These are phyloP conservation scores for Dendrolimus punctatus DNA, from an alignment of 1,140 invertebrate genomes.

Conservation along the genomic window DNA sequence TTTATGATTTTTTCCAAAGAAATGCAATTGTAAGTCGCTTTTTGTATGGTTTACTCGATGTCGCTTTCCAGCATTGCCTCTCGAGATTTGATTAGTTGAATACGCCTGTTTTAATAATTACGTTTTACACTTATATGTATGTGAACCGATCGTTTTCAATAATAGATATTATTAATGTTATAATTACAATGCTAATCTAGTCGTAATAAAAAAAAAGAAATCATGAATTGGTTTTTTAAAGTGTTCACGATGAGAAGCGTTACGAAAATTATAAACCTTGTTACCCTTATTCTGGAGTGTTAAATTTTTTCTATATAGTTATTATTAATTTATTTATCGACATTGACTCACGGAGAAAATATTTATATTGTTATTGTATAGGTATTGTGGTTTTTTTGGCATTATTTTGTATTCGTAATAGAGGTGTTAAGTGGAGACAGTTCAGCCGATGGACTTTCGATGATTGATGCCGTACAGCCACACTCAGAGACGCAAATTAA, in stretches of 20 bases:
- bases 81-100: neutral
- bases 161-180: constrained; percentile 43
- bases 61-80: no score
- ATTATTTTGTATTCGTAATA: constrained; percentile 50
- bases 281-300: constrained; percentile 51
- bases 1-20: no score
- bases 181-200: constrained; percentile 36
- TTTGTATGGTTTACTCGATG: no score
- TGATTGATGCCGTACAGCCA: constrained; percentile 28
- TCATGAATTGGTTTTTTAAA: constrained; percentile 29
- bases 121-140: constrained; percentile 18
- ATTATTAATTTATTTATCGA: constrained; percentile 47
- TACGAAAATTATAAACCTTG: constrained; percentile 42
- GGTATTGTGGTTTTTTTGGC: constrained; percentile 45
- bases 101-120: constrained; percentile 18
- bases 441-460: constrained; percentile 66
- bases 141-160: constrained; percentile 28
- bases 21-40: no score
- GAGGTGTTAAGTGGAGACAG: constrained; percentile 54
- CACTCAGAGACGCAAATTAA: no score
- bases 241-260: constrained; percentile 36
- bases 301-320: constrained; percentile 63
- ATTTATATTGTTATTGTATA: constrained; percentile 68
- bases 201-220: constrained; percentile 23
- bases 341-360: constrained; percentile 44